These are phyloP conservation scores for Resseliella maxima DNA, from an alignment of 2,888 invertebrate species.

Conservation along the genomic window DNA sequence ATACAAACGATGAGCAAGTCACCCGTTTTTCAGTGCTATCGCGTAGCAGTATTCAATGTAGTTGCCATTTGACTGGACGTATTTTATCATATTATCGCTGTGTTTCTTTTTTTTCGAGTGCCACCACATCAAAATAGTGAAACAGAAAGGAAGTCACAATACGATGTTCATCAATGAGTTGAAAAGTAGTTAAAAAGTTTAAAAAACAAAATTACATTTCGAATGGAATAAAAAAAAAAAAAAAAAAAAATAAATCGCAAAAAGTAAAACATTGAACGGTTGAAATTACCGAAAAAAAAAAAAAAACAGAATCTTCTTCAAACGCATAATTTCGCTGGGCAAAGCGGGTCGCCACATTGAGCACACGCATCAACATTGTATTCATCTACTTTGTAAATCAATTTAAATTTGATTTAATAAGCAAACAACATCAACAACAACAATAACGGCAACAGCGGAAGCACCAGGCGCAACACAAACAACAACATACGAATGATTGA, in stretches of 20 bases:
- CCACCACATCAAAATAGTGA: constrained; percentile 1
- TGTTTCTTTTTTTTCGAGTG: not conserved
- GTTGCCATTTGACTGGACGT: constrained; percentile 51
- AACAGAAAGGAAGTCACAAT: not conserved
- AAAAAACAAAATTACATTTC: not conserved
- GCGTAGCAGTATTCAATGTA: constrained; percentile 48
- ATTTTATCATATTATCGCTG: constrained; percentile 26
- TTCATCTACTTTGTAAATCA: constrained; percentile 8
- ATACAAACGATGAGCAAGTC: not conserved
- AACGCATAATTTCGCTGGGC: not conserved
- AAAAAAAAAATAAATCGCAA: not conserved
- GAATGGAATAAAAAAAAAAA: not conserved
- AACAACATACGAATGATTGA: constrained; percentile 20
- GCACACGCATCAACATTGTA: not conserved
- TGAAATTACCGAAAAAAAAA: too few relatives aligned
- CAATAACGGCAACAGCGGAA: constrained; percentile 7
- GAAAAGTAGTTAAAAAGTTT: constrained; percentile 1
- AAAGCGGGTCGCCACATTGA: not conserved
- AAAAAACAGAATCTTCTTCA: not conserved
- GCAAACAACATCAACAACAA: not conserved
- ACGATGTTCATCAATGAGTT: not conserved
- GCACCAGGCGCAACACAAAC: not conserved
- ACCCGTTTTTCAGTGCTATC: constrained; percentile 43
- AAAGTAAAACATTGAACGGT: too few relatives aligned
- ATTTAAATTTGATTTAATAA: constrained; percentile 47